Evolutionary conservation across 2,113 vertebrate genomes (phyloP).

Genomic region (Odontesthes bonariensis): DNA sequence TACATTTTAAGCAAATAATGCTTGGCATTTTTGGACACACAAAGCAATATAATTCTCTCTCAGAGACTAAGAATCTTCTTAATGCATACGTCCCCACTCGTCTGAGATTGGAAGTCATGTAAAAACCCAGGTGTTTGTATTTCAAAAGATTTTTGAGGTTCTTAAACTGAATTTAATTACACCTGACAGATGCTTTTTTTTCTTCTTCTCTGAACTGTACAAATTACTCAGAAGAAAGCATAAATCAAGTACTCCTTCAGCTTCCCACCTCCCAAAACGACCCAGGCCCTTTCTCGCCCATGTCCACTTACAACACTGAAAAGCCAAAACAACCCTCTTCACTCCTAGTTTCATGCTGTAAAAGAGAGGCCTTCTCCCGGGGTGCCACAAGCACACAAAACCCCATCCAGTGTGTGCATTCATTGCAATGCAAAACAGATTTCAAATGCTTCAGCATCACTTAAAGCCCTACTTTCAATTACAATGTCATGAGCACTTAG

Average conservation of each 20-base stretch:
- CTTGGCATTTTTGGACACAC: background rate
- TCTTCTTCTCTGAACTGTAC: conserved; percentile 21
- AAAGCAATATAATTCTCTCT: background rate
- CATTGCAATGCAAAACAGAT: conserved; percentile 80
- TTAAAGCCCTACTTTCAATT: conserved; percentile 79
- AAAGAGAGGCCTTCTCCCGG: conserved; percentile 57
- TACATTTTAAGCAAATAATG: background rate
- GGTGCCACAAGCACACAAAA: conserved; percentile 72
- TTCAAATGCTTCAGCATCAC: conserved; percentile 72
- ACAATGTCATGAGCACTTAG: conserved; percentile 78
- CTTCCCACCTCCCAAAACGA: conserved; percentile 11
- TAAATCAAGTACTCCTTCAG: conserved; percentile 12
- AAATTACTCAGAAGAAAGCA: conserved; percentile 31
- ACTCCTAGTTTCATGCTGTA: conserved; percentile 65
- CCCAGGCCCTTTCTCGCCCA: conserved; percentile 33
- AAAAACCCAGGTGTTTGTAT: background rate
- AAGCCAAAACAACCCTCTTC: conserved; percentile 66
- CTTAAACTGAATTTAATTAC: conserved; percentile 37
- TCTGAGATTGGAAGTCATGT: background rate
- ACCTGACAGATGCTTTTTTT: conserved; percentile 39
- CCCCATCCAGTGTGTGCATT: conserved; percentile 71
- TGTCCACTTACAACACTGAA: conserved; percentile 35
- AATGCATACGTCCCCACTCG: background rate
- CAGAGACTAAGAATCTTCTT: background rate
- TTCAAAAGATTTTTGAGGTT: background rate